These are phyloP conservation scores for Pollenia labialis DNA, from an alignment of 2,888 invertebrate species.

Conservation along the genomic window DNA sequence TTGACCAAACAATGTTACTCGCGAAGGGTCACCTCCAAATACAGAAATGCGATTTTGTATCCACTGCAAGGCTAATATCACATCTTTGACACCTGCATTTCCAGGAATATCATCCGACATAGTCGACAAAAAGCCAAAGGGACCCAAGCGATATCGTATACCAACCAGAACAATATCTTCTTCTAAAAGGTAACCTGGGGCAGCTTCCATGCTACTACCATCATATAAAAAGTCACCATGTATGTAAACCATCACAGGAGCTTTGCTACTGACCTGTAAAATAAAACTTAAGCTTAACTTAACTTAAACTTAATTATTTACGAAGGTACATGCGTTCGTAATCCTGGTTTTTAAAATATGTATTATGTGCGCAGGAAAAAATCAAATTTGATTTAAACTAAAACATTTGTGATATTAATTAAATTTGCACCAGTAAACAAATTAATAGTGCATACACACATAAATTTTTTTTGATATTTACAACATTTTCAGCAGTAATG, in stretches of 20 bases:
- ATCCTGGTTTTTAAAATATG: too few species aligned
- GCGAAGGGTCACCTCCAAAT: constrained; percentile 85
- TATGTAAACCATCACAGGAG: constrained; percentile 84
- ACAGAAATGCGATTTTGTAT: constrained; percentile 84
- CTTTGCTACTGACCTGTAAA: constrained; percentile 76
- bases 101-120: constrained; percentile 85
- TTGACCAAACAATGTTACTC: constrained; percentile 85
- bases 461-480: too few species aligned
- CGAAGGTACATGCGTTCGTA: too few species aligned
- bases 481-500: too few species aligned
- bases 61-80: constrained; percentile 85
- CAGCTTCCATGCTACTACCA: constrained; percentile 81
- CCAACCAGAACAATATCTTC: constrained; percentile 85
- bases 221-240: constrained; percentile 84
- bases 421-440: too few species aligned
- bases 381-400: too few species aligned
- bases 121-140: constrained; percentile 85
- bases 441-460: too few species aligned
- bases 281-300: too few species aligned
- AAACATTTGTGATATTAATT: too few species aligned
- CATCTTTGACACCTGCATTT: constrained; percentile 85
- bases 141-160: constrained; percentile 85
- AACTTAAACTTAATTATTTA: too few species aligned
- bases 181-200: constrained; percentile 84
- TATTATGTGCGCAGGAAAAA: too few species aligned